Evolutionary conservation across 2,888 invertebrate species (phyloP).

Genomic region (Leucophenga maculata): DNA sequence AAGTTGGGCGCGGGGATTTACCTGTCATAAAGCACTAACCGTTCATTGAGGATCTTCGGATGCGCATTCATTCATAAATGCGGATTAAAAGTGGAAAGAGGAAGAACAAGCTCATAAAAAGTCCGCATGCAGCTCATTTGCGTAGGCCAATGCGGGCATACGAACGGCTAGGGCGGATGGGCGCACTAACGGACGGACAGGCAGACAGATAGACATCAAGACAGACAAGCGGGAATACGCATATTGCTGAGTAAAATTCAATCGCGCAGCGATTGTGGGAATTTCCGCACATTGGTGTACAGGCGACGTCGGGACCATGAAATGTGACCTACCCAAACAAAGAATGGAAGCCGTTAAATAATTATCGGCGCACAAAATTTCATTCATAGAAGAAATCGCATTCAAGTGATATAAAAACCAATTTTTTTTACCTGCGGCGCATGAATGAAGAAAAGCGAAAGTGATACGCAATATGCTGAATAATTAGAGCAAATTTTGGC

Average conservation of each 20-base stretch:
- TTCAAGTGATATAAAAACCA: neutral
- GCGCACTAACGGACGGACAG: neutral
- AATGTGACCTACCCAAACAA: slow-evolving; percentile 53
- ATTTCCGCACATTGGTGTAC: slow-evolving; percentile 49
- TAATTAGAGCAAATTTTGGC: neutral
- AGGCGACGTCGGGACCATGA: slow-evolving; percentile 44
- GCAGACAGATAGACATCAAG: too few species aligned
- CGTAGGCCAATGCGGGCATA: slow-evolving; percentile 56
- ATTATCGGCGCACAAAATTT: slow-evolving; percentile 47
- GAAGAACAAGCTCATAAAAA: slow-evolving; percentile 39
- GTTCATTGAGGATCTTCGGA: slow-evolving; percentile 50
- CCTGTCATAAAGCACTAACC: slow-evolving; percentile 47
- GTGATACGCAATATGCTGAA: neutral
- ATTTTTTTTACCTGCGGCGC: neutral
- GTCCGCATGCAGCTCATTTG: slow-evolving; percentile 52
- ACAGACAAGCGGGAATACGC: neutral
- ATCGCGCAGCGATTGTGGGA: slow-evolving; percentile 45
- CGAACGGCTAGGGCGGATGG: slow-evolving; percentile 17
- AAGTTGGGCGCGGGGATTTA: slow-evolving; percentile 44
- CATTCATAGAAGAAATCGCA: slow-evolving; percentile 51
- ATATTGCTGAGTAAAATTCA: neutral
- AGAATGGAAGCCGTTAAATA: slow-evolving; percentile 50
- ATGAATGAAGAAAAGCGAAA: neutral
- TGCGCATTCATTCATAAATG: slow-evolving; percentile 57
- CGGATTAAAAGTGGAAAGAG: slow-evolving; percentile 33